Percentiles rank a stretch among this genome's conserved stretches.
phyloP scores from a whole-genome alignment of 2,888 invertebrate genomes.

The Himalopsyche anomala region DNA sequence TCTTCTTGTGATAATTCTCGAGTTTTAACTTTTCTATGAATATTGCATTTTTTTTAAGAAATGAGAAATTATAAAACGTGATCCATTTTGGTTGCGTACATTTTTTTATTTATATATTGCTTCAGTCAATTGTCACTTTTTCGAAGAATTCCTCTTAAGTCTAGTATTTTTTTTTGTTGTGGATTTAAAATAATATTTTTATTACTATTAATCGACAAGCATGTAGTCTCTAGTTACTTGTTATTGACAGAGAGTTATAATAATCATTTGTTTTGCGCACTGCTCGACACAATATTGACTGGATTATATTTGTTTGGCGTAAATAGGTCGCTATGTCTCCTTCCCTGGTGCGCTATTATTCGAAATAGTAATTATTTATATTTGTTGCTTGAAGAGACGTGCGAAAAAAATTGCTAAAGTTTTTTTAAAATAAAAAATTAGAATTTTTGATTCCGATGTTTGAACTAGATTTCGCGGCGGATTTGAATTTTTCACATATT shows the following conservation, averaged over 20 bases:
- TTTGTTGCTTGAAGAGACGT: conserved; percentile 17
- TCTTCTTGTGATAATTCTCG: no score
- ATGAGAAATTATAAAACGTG: no score
- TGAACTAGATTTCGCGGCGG: conserved; percentile 36
- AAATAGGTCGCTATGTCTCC: background rate
- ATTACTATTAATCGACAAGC: conserved; percentile 28
- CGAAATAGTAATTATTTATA: conserved; percentile 2
- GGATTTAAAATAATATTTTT: background rate
- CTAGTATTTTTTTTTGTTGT: background rate
- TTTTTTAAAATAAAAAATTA: background rate
- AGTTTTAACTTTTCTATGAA: no score
- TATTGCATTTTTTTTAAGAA: no score
- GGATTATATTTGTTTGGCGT: conserved; percentile 5
- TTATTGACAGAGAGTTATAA: background rate
- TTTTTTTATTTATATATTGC: no score
- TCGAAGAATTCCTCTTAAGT: no score
- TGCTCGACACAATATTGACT: conserved; percentile 16
- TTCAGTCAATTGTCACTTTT: no score
- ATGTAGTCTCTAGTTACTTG: background rate
- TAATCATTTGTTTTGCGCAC: conserved; percentile 7
- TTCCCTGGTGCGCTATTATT: background rate
- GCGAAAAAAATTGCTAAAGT: conserved; percentile 13
- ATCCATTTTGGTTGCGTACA: no score
- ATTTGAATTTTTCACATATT: conserved; percentile 25
- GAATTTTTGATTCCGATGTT: background rate